These are phyloP conservation scores for Calameuta idolon DNA, from an alignment of 2,888 invertebrate species.

Conservation along the genomic window DNA sequence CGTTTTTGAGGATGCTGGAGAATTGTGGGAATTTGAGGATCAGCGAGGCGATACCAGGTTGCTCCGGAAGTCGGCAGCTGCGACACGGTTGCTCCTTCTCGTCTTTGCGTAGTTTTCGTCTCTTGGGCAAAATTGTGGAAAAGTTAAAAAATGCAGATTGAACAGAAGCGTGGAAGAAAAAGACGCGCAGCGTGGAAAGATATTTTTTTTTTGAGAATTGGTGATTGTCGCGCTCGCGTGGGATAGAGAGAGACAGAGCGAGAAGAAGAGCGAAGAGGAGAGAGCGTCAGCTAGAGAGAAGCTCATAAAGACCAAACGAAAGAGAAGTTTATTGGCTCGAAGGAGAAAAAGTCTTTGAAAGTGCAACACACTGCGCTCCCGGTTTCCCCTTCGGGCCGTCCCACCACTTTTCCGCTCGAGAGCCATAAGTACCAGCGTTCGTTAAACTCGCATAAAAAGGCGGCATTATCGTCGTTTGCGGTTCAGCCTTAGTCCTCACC, in stretches of 20 bases:
- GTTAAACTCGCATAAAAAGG: conserved; percentile 52
- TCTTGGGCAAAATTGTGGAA: no score
- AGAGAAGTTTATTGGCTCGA: conserved; percentile 50
- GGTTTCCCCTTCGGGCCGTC: conserved; percentile 59
- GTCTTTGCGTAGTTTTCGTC: no score
- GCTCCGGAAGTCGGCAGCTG: neutral
- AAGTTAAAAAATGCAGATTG: neutral
- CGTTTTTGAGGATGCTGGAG: neutral
- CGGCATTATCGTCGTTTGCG: conserved; percentile 48
- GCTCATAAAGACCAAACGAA: conserved; percentile 45
- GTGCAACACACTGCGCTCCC: conserved; percentile 40
- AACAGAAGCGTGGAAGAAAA: neutral
- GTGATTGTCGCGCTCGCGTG: neutral
- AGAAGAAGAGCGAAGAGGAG: conserved; percentile 11
- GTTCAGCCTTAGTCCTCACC: conserved; percentile 2
- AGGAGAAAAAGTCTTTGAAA: conserved; percentile 54
- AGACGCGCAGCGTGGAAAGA: neutral
- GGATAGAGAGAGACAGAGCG: conserved; percentile 30
- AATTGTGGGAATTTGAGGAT: neutral
- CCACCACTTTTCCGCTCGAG: conserved; percentile 62
- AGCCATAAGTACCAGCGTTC: conserved; percentile 56
- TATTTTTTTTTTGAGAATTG: neutral
- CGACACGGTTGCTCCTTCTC: no score
- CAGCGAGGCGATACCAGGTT: neutral
- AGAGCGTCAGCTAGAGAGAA: neutral